A percentile compares a stretch with the other conserved stretches of the same genome.
Evolutionary conservation across 2,797 vertebrate species (phyloP).

Genomic region (Phylloscopus collybita): DNA sequence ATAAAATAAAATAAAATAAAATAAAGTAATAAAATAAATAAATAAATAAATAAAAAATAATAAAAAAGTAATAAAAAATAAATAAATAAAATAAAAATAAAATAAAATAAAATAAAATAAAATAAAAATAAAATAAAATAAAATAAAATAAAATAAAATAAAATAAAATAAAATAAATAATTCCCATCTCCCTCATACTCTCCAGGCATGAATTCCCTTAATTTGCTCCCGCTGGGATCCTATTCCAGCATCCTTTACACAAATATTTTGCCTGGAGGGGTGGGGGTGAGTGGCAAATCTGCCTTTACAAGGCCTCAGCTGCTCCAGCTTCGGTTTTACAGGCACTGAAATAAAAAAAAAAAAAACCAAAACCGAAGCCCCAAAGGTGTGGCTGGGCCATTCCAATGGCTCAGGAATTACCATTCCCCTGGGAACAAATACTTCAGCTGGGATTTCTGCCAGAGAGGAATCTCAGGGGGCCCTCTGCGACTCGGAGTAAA

Average conservation of each 20-base stretch:
- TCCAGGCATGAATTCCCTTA: not conserved
- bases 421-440: not conserved
- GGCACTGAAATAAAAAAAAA: not conserved
- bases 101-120: not conserved
- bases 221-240: not conserved
- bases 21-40: too few species aligned
- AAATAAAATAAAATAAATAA: not conserved
- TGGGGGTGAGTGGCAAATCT: not conserved
- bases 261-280: slow-evolving; percentile 12
- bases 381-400: not conserved
- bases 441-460: not conserved
- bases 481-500: not conserved
- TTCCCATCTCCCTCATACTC: not conserved
- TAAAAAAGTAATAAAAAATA: too few species aligned
- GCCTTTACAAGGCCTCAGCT: slow-evolving; percentile 27
- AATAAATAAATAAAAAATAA: too few species aligned
- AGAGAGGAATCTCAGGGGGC: not conserved
- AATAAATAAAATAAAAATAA: too few species aligned
- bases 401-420: not conserved
- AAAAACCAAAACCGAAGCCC: not conserved
- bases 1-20: not conserved
- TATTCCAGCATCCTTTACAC: not conserved
- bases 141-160: too few species aligned
- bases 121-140: too few species aligned
- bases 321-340: slow-evolving; percentile 7